Base-by-base conservation (phyloP, 2,113 vertebrate genomes). In the Mobula hypostoma region DNA sequence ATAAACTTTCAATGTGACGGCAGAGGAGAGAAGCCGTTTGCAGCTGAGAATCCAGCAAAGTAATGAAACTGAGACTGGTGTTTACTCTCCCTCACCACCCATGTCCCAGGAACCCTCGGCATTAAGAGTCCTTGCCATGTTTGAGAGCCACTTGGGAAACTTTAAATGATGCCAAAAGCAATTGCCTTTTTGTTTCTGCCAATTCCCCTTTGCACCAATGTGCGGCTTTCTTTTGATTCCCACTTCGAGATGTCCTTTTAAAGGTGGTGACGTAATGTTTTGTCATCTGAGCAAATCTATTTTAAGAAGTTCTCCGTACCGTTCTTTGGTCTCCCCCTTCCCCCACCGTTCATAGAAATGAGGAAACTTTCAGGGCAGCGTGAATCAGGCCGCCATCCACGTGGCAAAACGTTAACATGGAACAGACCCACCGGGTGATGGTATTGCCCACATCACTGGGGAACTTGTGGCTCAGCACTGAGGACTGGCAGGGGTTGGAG, bases 81-180 rank as follows among this genome's bases (percentile, higher is more conserved):
- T 21, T 80, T 70, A n/a, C 36, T 36, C 21, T 70, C 17, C 32
- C n/a, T 24, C 17, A 7, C 32, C 32, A 1, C 36, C 48, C 24
- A 1, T 11, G 21, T 40, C 24, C 19, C 4, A 7, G 7, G 63
- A 32, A 21, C 63, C 63, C 63, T 66, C 63, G n/a, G 12, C 24
- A 68, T 29, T 40, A 70, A 36, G 88, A 63, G 70, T 92, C 8
- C 24, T 48, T 92, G 66, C 66, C 68, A 40, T 72, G 88, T 32
- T 70, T 68, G 66, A 36, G 88, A 70, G 66, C 66, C 66, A 70
- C 21, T 92, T 2, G 66, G 88, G 40, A 63, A 92, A 8, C 88
- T 40, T 92, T 40, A 63, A 63, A 92, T 72, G 32, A 29, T 92
- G 88, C 63, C 88, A 92, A 92, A 70, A 92, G 88, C 66, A 87